phyloP scores from a whole-genome alignment of 2,797 vertebrate genomes.

The Echiichthys vipera region DNA sequence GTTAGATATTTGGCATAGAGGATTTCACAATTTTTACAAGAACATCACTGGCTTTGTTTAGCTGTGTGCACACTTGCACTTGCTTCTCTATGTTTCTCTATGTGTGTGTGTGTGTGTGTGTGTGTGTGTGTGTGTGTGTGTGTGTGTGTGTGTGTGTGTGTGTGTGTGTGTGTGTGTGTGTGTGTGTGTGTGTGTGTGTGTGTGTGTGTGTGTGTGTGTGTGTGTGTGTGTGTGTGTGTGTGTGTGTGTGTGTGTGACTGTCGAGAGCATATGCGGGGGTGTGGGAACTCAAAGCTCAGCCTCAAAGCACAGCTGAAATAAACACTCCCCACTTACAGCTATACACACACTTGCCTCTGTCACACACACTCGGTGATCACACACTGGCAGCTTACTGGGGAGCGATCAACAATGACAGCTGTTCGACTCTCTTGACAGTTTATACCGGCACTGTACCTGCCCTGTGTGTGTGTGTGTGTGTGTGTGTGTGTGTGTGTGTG shows the following conservation, averaged over 20 bases:
- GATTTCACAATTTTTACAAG: conserved; percentile 65
- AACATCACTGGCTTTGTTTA: conserved; percentile 78
- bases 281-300: conserved; percentile 70
- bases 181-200: conserved; percentile 20
- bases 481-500: conserved; percentile 15
- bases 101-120: conserved; percentile 22
- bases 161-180: conserved; percentile 24
- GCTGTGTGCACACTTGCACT: conserved; percentile 56
- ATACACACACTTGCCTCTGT: conserved; percentile 58
- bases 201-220: conserved; percentile 26
- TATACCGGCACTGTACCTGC: conserved; percentile 63
- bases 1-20: conserved; percentile 60
- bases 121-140: conserved; percentile 27
- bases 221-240: conserved; percentile 27
- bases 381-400: conserved; percentile 61
- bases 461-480: conserved; percentile 9
- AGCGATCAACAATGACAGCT: conserved; percentile 70
- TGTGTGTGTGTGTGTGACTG: conserved; percentile 17
- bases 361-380: conserved; percentile 64
- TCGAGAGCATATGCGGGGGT: conserved; percentile 61
- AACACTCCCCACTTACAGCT: conserved; percentile 60
- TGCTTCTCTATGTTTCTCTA: conserved; percentile 5
- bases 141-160: conserved; percentile 28
- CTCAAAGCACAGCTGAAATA: conserved; percentile 75
- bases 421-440: conserved; percentile 66